phyloP scores from a whole-genome alignment of 2,797 vertebrate species.

The Labeo calbasu region DNA sequence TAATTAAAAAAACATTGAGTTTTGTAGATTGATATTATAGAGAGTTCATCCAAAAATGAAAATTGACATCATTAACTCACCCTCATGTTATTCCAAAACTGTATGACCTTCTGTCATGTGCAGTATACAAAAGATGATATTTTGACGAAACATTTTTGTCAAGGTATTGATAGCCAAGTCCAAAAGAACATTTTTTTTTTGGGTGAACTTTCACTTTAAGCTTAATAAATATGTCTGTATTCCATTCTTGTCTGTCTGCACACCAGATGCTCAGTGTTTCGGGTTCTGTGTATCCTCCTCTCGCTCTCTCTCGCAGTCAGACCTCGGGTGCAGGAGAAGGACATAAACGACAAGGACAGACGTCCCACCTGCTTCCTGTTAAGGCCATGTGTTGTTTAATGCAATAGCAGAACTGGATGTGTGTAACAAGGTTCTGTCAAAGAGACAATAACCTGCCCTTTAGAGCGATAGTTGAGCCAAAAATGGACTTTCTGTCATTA shows the following conservation, averaged over 20 bases:
- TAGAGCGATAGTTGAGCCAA: conserved; percentile 5
- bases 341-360: conserved; percentile 72
- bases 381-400: conserved; percentile 67
- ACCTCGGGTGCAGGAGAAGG: conserved; percentile 67
- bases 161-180: neutral
- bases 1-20: neutral
- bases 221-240: conserved; percentile 62
- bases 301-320: conserved; percentile 45
- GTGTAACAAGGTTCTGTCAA: conserved; percentile 47
- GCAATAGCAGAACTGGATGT: conserved; percentile 69
- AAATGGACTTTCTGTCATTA: conserved; percentile 29
- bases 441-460: conserved; percentile 27
- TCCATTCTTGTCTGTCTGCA: conserved; percentile 24
- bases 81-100: neutral
- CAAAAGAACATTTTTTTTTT: neutral
- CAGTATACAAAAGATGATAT: neutral
- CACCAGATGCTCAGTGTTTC: conserved; percentile 16
- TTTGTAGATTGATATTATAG: neutral
- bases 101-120: neutral
- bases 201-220: conserved; percentile 23
- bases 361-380: conserved; percentile 78
- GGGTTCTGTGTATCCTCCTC: conserved; percentile 20
- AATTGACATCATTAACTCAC: neutral
- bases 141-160: neutral
- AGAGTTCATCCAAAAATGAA: neutral